phyloP scores from a whole-genome alignment of 2,888 invertebrate species.

The Bembecia ichneumoniformis region DNA sequence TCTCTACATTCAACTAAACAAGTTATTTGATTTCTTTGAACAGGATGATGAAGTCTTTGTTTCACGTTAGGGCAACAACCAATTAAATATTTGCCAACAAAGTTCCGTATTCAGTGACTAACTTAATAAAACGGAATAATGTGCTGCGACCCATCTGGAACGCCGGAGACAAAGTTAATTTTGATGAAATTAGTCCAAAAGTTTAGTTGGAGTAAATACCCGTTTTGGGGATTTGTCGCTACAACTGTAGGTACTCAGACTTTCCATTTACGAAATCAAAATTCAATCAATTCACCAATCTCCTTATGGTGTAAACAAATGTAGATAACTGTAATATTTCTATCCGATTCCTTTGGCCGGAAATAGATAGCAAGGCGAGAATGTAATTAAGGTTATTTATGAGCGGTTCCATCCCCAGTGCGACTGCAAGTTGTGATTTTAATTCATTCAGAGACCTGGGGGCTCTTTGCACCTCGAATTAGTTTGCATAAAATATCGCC shows the following conservation, averaged over 20 bases:
- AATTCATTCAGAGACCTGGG: constrained; percentile 52
- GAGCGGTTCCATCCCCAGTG: constrained; percentile 51
- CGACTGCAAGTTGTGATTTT: constrained; percentile 66
- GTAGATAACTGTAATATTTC: no score
- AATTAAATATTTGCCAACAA: constrained; percentile 55
- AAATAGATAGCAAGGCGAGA: constrained; percentile 18
- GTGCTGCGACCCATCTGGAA: constrained; percentile 59
- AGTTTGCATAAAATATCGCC: constrained; percentile 63
- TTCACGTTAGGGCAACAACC: constrained; percentile 41
- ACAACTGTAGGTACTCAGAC: not conserved
- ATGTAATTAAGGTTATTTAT: constrained; percentile 66
- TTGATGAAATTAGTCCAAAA: constrained; percentile 63
- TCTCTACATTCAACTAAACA: no score
- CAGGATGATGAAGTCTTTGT: constrained; percentile 11
- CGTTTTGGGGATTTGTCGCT: constrained; percentile 16
- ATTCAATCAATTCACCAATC: no score
- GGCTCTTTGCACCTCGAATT: constrained; percentile 65
- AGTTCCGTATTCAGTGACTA: constrained; percentile 52
- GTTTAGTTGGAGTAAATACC: constrained; percentile 52
- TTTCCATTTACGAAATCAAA: not conserved
- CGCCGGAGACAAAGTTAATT: constrained; percentile 59
- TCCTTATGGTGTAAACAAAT: no score
- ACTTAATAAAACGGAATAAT: constrained; percentile 63
- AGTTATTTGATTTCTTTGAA: no score
- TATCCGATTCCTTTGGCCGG: constrained; percentile 3